Percentiles rank a stretch among this genome's conserved stretches.
These are phyloP conservation scores for Melieria omissa DNA, from an alignment of 2,888 invertebrate species.

Conservation along the genomic window DNA sequence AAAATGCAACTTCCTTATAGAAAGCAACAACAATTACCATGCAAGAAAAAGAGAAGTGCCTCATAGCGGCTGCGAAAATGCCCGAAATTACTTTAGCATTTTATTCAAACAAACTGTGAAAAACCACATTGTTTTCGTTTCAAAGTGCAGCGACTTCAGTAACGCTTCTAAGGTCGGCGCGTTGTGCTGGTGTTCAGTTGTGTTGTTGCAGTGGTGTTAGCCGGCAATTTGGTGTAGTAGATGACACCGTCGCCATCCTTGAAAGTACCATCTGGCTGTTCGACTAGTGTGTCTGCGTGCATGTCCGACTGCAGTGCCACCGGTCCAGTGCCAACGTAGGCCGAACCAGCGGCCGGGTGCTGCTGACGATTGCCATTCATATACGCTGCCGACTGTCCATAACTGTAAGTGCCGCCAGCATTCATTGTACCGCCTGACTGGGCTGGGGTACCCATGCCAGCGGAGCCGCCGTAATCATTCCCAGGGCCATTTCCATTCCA, in stretches of 20 bases:
- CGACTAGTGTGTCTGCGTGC: slow-evolving; percentile 13
- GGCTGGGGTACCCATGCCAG: neutral
- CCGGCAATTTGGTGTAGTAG: slow-evolving; percentile 12
- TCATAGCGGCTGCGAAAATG: too few relatives aligned
- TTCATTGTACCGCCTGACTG: too few relatives aligned
- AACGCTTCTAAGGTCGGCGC: too few relatives aligned
- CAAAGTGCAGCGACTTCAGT: too few relatives aligned
- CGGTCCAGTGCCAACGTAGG: neutral
- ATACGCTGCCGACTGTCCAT: neutral
- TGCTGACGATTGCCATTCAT: slow-evolving; percentile 15
- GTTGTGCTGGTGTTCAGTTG: too few relatives aligned
- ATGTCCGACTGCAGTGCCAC: neutral
- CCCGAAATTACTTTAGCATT: too few relatives aligned
- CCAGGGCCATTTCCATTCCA: neutral
- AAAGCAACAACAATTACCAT: too few relatives aligned
- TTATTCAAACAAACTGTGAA: too few relatives aligned
- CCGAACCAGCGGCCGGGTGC: slow-evolving; percentile 2
- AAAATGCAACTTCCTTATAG: too few relatives aligned
- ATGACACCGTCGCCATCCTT: slow-evolving; percentile 19
- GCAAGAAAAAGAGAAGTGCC: too few relatives aligned
- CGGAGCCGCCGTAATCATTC: neutral
- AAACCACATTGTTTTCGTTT: too few relatives aligned
- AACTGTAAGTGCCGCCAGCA: neutral
- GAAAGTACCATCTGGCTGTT: slow-evolving; percentile 25
- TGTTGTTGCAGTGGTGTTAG: slow-evolving; percentile 5